phyloP scores from a whole-genome alignment of 2,797 vertebrate species.

The Onychomys torridus region DNA sequence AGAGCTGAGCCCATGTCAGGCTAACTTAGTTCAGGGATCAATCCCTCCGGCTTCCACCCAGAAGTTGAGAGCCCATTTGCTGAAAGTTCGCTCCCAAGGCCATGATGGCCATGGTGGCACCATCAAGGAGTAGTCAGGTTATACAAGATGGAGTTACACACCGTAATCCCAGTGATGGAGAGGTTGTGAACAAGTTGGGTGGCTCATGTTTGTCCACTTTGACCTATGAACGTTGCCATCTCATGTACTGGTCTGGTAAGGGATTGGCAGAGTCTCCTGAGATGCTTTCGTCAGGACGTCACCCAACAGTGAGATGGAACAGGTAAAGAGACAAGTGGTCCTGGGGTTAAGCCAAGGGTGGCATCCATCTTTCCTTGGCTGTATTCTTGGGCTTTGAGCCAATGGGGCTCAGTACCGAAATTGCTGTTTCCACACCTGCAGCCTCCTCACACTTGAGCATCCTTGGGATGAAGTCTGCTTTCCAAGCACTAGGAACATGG shows the following conservation, averaged over 20 bases:
- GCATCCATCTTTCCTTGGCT: background rate
- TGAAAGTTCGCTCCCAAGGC: background rate
- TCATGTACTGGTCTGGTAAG: background rate
- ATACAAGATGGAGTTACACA: background rate
- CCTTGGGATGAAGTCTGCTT: background rate
- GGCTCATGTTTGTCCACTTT: background rate
- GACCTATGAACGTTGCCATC: background rate
- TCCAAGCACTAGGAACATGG: conserved; percentile 16
- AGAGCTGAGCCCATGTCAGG: background rate
- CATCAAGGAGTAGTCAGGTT: background rate
- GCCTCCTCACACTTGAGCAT: background rate
- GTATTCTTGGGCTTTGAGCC: conserved; percentile 2
- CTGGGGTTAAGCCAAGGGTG: background rate
- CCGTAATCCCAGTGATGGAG: background rate
- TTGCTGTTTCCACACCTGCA: background rate
- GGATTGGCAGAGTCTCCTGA: background rate
- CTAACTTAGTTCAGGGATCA: background rate
- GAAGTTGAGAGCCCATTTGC: background rate
- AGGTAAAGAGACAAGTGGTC: background rate
- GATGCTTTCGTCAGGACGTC: background rate
- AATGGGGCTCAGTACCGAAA: background rate
- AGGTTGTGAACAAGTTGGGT: background rate
- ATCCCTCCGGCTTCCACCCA: background rate
- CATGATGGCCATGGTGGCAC: background rate
- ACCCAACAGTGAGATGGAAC: background rate